Percentiles rank a stretch among this genome's conserved stretches.
Evolutionary conservation across 2,888 invertebrate species (phyloP).

Genomic region (Galerucella nymphaeae): DNA sequence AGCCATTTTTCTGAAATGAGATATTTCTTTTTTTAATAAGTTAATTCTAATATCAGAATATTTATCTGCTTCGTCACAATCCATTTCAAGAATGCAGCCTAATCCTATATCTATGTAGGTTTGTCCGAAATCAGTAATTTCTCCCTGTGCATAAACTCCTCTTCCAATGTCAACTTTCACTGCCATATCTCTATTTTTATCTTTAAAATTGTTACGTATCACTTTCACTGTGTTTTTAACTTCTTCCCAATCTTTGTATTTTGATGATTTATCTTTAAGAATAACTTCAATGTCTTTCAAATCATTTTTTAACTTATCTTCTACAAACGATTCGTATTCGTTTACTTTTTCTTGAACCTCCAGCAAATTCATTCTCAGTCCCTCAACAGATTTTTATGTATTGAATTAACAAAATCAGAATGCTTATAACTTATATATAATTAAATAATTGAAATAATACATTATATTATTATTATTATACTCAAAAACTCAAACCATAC

Average conservation of each 20-base stretch:
- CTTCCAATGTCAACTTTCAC: constrained; percentile 52
- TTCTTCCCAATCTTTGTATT: constrained; percentile 60
- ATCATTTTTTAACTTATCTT: constrained; percentile 60
- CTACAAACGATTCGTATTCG: constrained; percentile 60
- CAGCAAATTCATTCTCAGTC: constrained; percentile 45
- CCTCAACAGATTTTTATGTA: no score
- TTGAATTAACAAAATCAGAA: background rate
- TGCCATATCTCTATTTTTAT: constrained; percentile 56
- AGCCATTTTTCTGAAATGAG: constrained; percentile 60
- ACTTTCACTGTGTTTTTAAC: constrained; percentile 56
- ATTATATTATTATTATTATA: no score
- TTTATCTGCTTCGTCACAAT: constrained; percentile 60
- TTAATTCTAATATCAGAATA: constrained; percentile 61
- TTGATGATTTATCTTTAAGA: constrained; percentile 51
- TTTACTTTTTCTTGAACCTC: constrained; percentile 55
- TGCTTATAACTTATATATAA: background rate
- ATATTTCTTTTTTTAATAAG: constrained; percentile 59
- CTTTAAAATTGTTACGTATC: constrained; percentile 53
- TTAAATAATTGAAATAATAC: background rate
- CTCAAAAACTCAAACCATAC: no score
- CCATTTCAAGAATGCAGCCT: constrained; percentile 61
- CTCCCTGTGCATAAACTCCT: constrained; percentile 55
- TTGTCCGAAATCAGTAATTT: constrained; percentile 56
- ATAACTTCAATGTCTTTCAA: constrained; percentile 57
- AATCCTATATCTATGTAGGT: constrained; percentile 60